Percentiles rank a stretch among this genome's conserved stretches.
phyloP scores from a whole-genome alignment of 2,888 invertebrate genomes.

The Parapristionchus giblindavisi region DNA sequence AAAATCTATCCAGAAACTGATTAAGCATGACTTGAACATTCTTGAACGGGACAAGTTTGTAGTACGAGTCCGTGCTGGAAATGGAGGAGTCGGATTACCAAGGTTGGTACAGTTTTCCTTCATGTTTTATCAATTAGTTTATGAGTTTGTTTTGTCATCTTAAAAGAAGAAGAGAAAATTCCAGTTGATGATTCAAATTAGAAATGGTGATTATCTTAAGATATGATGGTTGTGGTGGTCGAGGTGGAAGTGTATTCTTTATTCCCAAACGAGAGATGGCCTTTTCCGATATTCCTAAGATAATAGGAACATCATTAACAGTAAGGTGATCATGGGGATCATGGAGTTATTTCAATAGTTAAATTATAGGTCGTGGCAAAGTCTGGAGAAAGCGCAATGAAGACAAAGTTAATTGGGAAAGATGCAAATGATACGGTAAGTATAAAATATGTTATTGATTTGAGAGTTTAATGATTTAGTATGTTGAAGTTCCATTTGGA shows the following conservation, averaged over 20 bases:
- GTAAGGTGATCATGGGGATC: conserved; percentile 6
- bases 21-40: conserved; percentile 26
- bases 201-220: conserved; percentile 41
- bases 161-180: too few relatives aligned
- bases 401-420: conserved; percentile 46
- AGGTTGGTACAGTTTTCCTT: background rate
- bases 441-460: background rate
- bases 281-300: conserved; percentile 52
- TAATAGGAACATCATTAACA: conserved; percentile 38
- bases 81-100: conserved; percentile 25
- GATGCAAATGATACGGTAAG: conserved; percentile 41
- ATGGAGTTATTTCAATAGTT: background rate
- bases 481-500: conserved; percentile 63
- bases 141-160: background rate
- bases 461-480: conserved; percentile 38
- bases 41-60: conserved; percentile 20
- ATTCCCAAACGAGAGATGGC: conserved; percentile 50
- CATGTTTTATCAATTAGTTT: background rate
- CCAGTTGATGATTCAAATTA: too few relatives aligned
- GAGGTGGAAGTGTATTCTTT: conserved; percentile 61
- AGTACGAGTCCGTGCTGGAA: conserved; percentile 13
- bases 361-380: background rate
- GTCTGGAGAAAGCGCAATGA: conserved; percentile 15
- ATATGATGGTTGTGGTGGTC: conserved; percentile 66
- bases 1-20: conserved; percentile 7